Base-by-base conservation (phyloP, 2,797 vertebrate species). In the Crenichthys baileyi region DNA sequence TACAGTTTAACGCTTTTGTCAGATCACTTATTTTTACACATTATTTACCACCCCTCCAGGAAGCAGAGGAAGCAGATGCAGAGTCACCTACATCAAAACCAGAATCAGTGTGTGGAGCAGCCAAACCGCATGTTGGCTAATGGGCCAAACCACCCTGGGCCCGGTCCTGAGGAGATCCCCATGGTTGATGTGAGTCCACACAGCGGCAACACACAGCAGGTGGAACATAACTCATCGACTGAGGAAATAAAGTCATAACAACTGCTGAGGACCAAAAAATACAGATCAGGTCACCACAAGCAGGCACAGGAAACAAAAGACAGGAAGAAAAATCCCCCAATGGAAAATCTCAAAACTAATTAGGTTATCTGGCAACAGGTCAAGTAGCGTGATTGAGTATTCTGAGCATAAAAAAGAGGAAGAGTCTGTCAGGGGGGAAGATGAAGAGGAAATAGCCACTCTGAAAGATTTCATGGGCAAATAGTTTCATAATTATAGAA, bases 11-110 rank as follows among this genome's bases (percentile, higher is more conserved):
- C 22, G 16, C 22, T n/a, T 73, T 67, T 53, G 1, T 48, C 26
- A 61, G 26, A 80, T 77, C 16, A 58, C 15, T 81, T 39, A 82
- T 79, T 82, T 58, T 84, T 67, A 9, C 70, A 78, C 78, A 29
- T 46, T 78, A 13, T 31, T 74, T 67, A 31, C 63, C n/a, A 6
- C 75, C 20, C 70, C 16, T 88, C 73, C 91, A 99, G 98, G 95
- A 99, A 98, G 89, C 97, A 97, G 90, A 96, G 98, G 84, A 98
- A 97, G 91, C 97, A 98, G 91, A 97, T 98, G 96, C 97, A 99
- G 76, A 97, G 94, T 85, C 97, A 99, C 88, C 93, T 98, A 70
- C 95, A 97, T 87, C 97, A 99, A 94, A 98, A 97, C 91, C 98
- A 98, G 94, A 98, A 96, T 81, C 97, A 97, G 96, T 98, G 97